Evolutionary conservation across 2,797 vertebrate species (phyloP).

Genomic region (Sebastes baramenuke): DNA sequence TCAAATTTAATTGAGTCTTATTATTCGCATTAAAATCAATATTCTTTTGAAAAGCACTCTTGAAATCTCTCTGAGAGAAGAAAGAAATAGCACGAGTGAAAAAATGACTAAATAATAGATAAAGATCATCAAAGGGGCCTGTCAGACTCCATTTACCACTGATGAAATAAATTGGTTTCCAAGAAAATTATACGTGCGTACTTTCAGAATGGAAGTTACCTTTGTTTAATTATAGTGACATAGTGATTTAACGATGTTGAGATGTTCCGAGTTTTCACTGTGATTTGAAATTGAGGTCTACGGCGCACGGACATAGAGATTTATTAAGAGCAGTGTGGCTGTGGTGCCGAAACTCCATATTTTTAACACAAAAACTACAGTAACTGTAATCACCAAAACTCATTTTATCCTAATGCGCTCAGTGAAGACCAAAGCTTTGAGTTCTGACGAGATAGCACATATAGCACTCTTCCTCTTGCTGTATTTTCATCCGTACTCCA

Average conservation of each 20-base stretch:
- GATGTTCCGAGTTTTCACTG: not conserved
- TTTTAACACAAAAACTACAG: not conserved
- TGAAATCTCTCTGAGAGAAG: not conserved
- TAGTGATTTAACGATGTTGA: not conserved
- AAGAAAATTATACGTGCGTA: not conserved
- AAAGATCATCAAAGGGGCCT: not conserved
- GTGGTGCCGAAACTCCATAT: not conserved
- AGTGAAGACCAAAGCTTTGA: not conserved
- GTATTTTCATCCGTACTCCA: not conserved
- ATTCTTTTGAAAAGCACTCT: not conserved
- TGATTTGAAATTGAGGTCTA: not conserved
- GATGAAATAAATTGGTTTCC: not conserved
- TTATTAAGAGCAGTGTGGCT: not conserved
- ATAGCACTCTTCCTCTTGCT: not conserved
- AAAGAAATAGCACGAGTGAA: not conserved
- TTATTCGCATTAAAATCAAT: not conserved
- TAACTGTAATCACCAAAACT: not conserved
- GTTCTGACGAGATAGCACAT: not conserved
- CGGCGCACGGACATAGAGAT: accelerated
- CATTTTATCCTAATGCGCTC: not conserved
- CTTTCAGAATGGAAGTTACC: not conserved
- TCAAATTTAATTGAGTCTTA: not conserved
- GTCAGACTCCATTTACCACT: not conserved
- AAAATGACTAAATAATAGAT: not conserved
- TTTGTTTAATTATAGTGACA: not conserved